Base-by-base conservation (phyloP, 2,797 vertebrate genomes). In the Lagodon rhomboides region DNA sequence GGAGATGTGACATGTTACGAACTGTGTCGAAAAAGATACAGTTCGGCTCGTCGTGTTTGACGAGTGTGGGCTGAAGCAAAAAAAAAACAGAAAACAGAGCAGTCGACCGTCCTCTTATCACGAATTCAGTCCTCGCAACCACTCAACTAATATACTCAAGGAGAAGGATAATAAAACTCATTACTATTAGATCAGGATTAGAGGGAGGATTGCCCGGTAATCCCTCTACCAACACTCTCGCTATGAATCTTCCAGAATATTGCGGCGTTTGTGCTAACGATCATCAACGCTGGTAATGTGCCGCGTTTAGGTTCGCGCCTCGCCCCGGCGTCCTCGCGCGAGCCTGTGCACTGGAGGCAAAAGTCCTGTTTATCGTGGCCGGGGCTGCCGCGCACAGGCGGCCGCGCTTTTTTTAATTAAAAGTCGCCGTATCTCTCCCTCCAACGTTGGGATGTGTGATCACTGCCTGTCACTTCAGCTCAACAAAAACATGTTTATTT, bases 401-500 rank as follows among this genome's bases (percentile, higher is more conserved):
- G 62, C n/a, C n/a, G n/a, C 11, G n/a, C 27, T 6, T 73, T 91
- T 91, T 90, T 91, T 91, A 92, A 94, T 94, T 94, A 93, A 93
- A 93, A 89, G 76, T 77, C 54, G 56, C 60, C 55, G 23, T 87
- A 82, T 89, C 86, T 75, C 66, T 76, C 68, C 68, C 77, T 66
- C 77, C 74, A 72, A 85, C 84, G 77, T 75, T 79, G 83, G 79
- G 84, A 94, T 92, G 92, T 94, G 91, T 94, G 92, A 94, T 93
- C 89, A 89, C 91, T 80, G 90, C 87, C 87, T 94, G 94, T 94
- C 95, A 92, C 90, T 90, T 93, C 73, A 75, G 88, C 83, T 91
- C 84, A 92, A 81, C 86, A 91, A 93, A 93, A 94, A 94, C 91
- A 91, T 89, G 89, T 92, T 94, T 91, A 94, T 95, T 94, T 94